These are phyloP conservation scores for Dynastes tityus DNA, from an alignment of 2,888 invertebrate genomes.

Conservation along the genomic window DNA sequence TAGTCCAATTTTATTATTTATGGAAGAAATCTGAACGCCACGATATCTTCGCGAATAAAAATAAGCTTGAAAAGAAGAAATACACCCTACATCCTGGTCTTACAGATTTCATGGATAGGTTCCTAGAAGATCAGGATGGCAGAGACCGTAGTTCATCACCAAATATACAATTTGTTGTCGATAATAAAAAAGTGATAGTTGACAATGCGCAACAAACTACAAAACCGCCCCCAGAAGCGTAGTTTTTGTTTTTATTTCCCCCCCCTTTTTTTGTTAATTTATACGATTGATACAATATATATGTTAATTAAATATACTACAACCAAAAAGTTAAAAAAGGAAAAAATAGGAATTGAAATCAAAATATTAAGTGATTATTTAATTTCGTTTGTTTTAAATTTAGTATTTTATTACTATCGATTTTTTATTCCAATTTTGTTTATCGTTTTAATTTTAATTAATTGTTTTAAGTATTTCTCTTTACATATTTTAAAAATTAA, in stretches of 20 bases:
- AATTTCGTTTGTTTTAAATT: not conserved
- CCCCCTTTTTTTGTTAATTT: not conserved
- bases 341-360: not conserved
- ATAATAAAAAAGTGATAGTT: slow-evolving; percentile 56
- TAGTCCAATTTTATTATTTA: slow-evolving; percentile 96
- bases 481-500: too few species aligned
- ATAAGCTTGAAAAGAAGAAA: slow-evolving; percentile 92
- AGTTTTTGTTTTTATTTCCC: slow-evolving; percentile 46
- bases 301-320: slow-evolving; percentile 9
- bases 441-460: too few species aligned
- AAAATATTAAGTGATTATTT: not conserved
- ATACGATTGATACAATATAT: slow-evolving; percentile 9
- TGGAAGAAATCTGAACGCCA: slow-evolving; percentile 99
- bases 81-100: slow-evolving; percentile 93
- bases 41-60: slow-evolving; percentile 92
- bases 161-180: slow-evolving; percentile 72
- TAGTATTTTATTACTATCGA: too few species aligned
- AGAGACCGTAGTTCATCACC: slow-evolving; percentile 83
- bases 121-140: slow-evolving; percentile 88
- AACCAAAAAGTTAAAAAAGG: slow-evolving; percentile 14
- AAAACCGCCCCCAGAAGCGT: slow-evolving; percentile 59
- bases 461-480: too few species aligned
- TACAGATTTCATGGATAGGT: slow-evolving; percentile 95
- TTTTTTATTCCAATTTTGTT: too few species aligned
- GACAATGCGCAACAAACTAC: slow-evolving; percentile 55